phyloP scores from a whole-genome alignment of 2,888 invertebrate genomes.

The Ophion obscuratus region DNA sequence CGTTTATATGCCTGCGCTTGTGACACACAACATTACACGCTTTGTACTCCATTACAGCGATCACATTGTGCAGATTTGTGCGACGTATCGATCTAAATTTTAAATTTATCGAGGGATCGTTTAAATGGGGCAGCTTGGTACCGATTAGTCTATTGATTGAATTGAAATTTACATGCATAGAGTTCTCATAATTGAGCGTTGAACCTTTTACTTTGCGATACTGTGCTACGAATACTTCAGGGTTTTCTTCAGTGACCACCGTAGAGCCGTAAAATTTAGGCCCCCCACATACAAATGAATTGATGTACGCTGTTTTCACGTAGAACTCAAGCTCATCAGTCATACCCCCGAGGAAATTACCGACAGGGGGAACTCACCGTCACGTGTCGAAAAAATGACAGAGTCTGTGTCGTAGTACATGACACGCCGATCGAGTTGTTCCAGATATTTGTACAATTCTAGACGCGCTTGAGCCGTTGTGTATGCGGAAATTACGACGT shows the following conservation, averaged over 20 bases:
- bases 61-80: too few relatives aligned
- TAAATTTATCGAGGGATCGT: too few relatives aligned
- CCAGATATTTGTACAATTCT: conserved; percentile 76
- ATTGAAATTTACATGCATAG: background rate
- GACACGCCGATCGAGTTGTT: conserved; percentile 73
- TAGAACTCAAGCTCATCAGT: conserved; percentile 77
- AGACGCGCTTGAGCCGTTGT: conserved; percentile 78
- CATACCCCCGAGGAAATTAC: conserved; percentile 76
- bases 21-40: too few relatives aligned
- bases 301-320: conserved; percentile 73
- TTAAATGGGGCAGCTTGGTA: too few relatives aligned
- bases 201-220: background rate
- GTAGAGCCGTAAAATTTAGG: conserved; percentile 73
- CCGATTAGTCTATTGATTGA: background rate
- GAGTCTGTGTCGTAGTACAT: conserved; percentile 81
- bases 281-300: conserved; percentile 77
- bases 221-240: background rate
- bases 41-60: too few relatives aligned
- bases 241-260: too few relatives aligned
- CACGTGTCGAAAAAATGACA: conserved; percentile 72
- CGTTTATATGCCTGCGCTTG: too few relatives aligned
- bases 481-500: conserved; percentile 78
- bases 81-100: too few relatives aligned
- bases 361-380: conserved; percentile 67
- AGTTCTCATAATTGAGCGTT: background rate